phyloP scores from a whole-genome alignment of 2,888 invertebrate genomes.

The Calameuta idolon region DNA sequence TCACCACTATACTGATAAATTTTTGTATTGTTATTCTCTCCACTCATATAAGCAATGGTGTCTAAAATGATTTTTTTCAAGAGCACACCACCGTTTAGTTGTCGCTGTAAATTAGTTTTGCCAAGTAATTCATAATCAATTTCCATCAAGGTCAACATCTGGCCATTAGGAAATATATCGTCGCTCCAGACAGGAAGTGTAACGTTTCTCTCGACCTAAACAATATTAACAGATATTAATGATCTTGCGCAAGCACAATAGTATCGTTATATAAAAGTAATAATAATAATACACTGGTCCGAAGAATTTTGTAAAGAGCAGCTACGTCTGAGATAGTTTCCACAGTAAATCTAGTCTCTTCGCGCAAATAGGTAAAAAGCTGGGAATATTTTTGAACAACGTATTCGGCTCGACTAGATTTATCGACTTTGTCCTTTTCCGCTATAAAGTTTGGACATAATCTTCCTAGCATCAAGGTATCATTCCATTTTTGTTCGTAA shows the following conservation, averaged over 20 bases:
- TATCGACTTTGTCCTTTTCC: slow-evolving; percentile 23
- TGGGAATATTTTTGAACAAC: no score
- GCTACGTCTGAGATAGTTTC: no score
- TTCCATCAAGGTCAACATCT: slow-evolving; percentile 1
- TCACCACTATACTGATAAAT: slow-evolving; percentile 55
- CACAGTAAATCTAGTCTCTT: no score
- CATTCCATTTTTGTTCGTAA: slow-evolving; percentile 22
- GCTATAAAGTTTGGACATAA: slow-evolving; percentile 35
- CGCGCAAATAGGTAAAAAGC: no score
- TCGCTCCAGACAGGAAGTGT: slow-evolving; percentile 12
- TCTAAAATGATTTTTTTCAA: slow-evolving; percentile 29
- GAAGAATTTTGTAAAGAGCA: no score
- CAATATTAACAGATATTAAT: not conserved
- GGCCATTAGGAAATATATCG: slow-evolving; percentile 9
- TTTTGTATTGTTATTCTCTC: slow-evolving; percentile 31
- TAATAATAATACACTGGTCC: no score
- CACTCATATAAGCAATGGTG: slow-evolving; percentile 11
- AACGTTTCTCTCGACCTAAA: not conserved
- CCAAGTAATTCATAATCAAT: slow-evolving; percentile 6
- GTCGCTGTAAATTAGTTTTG: not conserved
- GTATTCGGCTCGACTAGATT: slow-evolving; percentile 19
- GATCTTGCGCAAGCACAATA: no score
- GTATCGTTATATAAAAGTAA: no score
- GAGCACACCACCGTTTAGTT: slow-evolving; percentile 16
- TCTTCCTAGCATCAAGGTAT: slow-evolving; percentile 34